phyloP scores from a whole-genome alignment of 2,113 vertebrate species.

The Atractosteus spatula region DNA sequence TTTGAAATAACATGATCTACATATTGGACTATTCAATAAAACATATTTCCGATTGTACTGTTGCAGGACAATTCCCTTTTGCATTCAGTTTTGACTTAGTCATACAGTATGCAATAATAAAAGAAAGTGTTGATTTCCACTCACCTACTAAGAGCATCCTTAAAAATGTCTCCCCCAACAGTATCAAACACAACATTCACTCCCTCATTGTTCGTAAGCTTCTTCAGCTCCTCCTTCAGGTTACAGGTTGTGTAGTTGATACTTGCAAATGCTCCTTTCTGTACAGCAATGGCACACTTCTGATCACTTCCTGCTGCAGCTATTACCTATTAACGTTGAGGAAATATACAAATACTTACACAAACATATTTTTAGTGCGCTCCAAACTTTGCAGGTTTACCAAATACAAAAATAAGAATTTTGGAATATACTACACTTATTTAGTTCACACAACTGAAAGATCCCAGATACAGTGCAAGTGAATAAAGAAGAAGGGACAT shows the following conservation, averaged over 20 bases:
- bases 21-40: too few species aligned
- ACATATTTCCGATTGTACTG: too few species aligned
- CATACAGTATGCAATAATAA: not conserved
- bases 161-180: constrained; percentile 37
- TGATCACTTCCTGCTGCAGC: constrained; percentile 34
- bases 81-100: not conserved
- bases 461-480: too few species aligned
- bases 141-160: constrained; percentile 35
- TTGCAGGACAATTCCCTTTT: too few species aligned
- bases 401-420: too few species aligned
- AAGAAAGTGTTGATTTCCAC: not conserved
- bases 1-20: too few species aligned
- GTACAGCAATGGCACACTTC: constrained; percentile 30
- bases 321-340: constrained; percentile 29
- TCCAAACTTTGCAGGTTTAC: too few species aligned
- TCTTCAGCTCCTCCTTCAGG: constrained; percentile 40
- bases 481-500: too few species aligned
- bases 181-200: constrained; percentile 24
- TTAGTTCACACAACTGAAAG: too few species aligned
- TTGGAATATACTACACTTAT: too few species aligned
- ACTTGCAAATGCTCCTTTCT: not conserved
- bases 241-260: constrained; percentile 31
- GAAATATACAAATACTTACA: not conserved
- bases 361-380: too few species aligned
- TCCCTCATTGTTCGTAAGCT: constrained; percentile 25